phyloP scores from a whole-genome alignment of 2,888 invertebrate genomes.

The Pegoplata infirma region DNA sequence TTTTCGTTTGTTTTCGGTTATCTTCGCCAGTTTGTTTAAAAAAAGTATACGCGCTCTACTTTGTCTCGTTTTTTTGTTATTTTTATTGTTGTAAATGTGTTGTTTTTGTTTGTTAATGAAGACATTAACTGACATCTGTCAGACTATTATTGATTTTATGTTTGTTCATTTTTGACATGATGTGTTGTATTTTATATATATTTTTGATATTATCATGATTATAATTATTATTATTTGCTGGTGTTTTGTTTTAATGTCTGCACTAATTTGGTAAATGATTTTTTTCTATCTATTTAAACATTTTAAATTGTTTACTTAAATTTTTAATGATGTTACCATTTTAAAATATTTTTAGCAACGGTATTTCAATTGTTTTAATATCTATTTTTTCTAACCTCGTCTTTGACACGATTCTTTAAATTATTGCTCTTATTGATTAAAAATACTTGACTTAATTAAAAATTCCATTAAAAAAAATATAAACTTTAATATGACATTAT shows the following conservation, averaged over 20 bases:
- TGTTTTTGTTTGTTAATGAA: slow-evolving; percentile 29
- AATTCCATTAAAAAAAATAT: too few species aligned
- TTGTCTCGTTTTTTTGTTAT: background rate
- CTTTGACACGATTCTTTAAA: too few species aligned
- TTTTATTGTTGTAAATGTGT: background rate
- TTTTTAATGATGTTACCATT: background rate
- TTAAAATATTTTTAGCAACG: background rate
- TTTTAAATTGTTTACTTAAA: background rate
- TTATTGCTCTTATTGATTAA: too few species aligned
- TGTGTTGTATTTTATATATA: too few species aligned
- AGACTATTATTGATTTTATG: slow-evolving; percentile 31
- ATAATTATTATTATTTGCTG: background rate
- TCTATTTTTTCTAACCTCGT: background rate
- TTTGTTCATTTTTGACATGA: slow-evolving; percentile 9
- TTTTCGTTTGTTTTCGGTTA: background rate
- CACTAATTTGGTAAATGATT: slow-evolving; percentile 16
- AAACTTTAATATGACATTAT: too few species aligned
- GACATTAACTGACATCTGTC: slow-evolving; percentile 44
- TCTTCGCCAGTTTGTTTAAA: background rate
- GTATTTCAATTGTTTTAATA: background rate
- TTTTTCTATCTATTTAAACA: slow-evolving; percentile 16
- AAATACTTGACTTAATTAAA: too few species aligned
- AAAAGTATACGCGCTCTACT: background rate
- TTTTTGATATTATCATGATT: slow-evolving; percentile 4
- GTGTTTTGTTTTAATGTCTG: background rate